Base-by-base conservation (phyloP, 2,113 vertebrate genomes). In the Odontophorus gujanensis region DNA sequence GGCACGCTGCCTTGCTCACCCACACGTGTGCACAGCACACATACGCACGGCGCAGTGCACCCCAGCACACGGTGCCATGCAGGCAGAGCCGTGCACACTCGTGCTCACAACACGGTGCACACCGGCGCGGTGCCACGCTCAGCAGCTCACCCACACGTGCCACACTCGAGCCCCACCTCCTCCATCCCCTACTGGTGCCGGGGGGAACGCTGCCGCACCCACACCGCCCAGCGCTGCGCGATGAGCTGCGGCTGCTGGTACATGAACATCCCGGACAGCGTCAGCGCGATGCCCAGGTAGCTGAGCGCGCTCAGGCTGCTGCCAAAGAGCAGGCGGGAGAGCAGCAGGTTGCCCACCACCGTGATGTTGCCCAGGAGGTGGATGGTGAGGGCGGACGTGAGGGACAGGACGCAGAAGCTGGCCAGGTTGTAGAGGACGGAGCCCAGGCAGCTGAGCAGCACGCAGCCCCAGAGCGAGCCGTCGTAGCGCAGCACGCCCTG, bases 391-490 rank as follows among this genome's bases (percentile, higher is more conserved):
- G 99, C 99, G 0, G 99, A 99, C 40, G 99, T 99, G 90, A 99
- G 99, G 6, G 98, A 98, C 97, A 99, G 98, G 93, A 99, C 96
- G 50, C 98, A 98, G 98, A 98, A 98, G 97, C 99, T 99, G 96
- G 99, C 98, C 97, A 99, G 94, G 98, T 99, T 99, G 98, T 99
- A 99, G 90, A 99, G 96, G 84, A 99, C 99, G 0, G 99, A 99
- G 90, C 98, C 98, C 81, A 99, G 96, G 96, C 99, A 99, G 98
- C 99, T 99, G 93, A 99, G 98, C 93, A 99, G 94, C 92, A 99
- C 95, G 30, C 99, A 99, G 91, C 97, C 95, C 99, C 99, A 99
- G 78, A 99, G 98, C 65, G 82, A 95, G 38, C 95, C 73, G 58
- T 99, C 98, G 0, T 98, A 98, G 40, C 98, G 97, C 21, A 98